phyloP scores from a whole-genome alignment of 2,888 invertebrate genomes.

The Pristionchus maxplancki region DNA sequence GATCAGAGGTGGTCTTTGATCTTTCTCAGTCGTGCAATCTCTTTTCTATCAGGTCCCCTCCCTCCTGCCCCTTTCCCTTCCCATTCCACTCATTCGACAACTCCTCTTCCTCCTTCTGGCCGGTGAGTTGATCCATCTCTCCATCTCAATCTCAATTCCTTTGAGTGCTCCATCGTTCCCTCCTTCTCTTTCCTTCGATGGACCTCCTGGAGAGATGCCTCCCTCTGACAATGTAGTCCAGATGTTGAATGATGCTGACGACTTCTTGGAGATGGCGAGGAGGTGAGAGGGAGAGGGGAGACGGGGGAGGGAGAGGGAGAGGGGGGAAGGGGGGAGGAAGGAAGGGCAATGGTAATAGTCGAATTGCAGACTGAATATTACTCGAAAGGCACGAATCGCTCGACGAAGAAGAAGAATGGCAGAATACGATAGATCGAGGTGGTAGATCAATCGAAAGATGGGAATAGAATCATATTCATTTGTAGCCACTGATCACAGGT shows the following conservation, averaged over 20 bases:
- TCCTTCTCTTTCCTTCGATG: background rate
- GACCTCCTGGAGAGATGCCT: constrained; percentile 37
- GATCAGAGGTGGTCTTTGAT: constrained; percentile 40
- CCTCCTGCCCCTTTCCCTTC: background rate
- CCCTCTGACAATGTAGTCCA: constrained; percentile 44
- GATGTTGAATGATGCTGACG: constrained; percentile 44
- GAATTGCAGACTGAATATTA: constrained; percentile 35
- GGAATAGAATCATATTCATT: background rate
- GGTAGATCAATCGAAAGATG: constrained; percentile 9
- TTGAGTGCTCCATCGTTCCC: background rate
- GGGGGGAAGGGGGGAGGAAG: too few species aligned
- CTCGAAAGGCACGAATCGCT: constrained; percentile 3
- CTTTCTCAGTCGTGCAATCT: background rate
- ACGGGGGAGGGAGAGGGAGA: too few species aligned
- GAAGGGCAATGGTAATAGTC: too few species aligned
- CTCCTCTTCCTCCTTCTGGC: background rate
- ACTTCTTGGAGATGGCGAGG: constrained; percentile 36
- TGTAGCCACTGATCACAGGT: constrained; percentile 4
- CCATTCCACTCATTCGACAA: constrained; percentile 12
- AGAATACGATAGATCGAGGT: constrained; percentile 5
- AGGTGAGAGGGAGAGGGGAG: background rate
- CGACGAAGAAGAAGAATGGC: constrained; percentile 30
- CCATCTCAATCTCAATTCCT: background rate
- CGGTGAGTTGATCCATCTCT: background rate
- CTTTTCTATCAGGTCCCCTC: constrained; percentile 37